Base-by-base conservation (phyloP, 2,113 vertebrate species). In the Amazona vittata region DNA sequence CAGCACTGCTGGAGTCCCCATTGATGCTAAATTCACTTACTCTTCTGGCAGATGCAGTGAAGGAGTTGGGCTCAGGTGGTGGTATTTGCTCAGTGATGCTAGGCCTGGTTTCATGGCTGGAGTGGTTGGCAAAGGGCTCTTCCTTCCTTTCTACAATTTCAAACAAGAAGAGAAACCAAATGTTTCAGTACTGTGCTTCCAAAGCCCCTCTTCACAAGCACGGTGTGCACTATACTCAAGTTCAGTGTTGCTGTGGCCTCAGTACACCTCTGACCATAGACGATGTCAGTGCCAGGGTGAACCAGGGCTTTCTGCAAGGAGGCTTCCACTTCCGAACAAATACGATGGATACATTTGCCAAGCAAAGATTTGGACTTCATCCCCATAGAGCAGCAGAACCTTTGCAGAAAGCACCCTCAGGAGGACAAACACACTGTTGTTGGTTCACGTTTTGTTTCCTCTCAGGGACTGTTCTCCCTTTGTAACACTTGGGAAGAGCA, bases 11-110 rank as follows among this genome's bases (percentile, higher is more conserved):
- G 47, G 33, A 80, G 73, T 84, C 71, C 81, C 79, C 75, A 52
- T 1, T 12, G 60, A 78, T 89, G 39, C 67, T 70, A 77, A 74
- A 90, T 87, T 65, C 90, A 97, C 98, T 98, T 96, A 98, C 98
- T 94, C 97, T 98, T 97, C 97, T 95, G 91, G 97, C 93, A 88
- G 97, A 93, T 74, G 96, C 94, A 85, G 97, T 96, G 97, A 97
- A 96, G 85, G 96, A 93, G 81, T 96, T 98, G 79, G 97, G 96
- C 88, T 96, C 87, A 1, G 97, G 91, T 76, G 96, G 28, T 83
- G 97, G 93, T 44, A 92, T 94, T 83, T 96, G 98, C 86, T 98
- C 98, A 49, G 52, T 71, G 94, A 95, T 17, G 47, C 73, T 92
- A 83, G 94, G 97, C 94, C 95, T 97, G 94, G 89, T 85, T 68